A percentile compares a stretch with the other conserved stretches of the same genome.
Evolutionary conservation across 2,888 invertebrate species (phyloP).

Genomic region (Drosophila suboccidentalis): DNA sequence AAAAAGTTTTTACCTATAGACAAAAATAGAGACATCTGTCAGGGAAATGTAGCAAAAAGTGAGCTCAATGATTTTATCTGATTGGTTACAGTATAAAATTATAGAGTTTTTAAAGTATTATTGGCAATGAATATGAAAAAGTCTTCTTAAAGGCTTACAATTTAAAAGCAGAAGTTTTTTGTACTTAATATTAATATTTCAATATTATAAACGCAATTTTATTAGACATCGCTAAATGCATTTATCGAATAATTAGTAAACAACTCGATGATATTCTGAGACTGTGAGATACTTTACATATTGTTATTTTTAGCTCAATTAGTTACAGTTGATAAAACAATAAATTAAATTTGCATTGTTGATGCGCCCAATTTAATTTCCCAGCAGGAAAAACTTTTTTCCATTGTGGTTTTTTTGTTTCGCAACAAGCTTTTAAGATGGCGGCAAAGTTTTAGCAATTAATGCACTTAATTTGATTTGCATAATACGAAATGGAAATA

Average conservation of each 20-base stretch:
- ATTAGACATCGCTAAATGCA: not conserved
- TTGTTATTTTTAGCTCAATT: conserved; percentile 55
- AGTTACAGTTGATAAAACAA: conserved; percentile 58
- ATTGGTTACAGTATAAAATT: not conserved
- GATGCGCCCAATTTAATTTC: conserved; percentile 35
- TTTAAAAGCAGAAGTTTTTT: not conserved
- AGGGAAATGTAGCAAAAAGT: not conserved
- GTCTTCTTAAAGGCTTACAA: not conserved
- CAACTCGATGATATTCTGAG: conserved; percentile 22
- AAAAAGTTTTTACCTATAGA: conserved; percentile 2
- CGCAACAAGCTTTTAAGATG: conserved; percentile 21
- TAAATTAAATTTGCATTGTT: conserved; percentile 63
- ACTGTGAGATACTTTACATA: conserved; percentile 20
- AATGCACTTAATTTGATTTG: conserved; percentile 61
- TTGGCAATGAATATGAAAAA: too few species aligned
- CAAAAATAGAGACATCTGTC: conserved; percentile 4
- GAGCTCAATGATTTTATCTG: not conserved
- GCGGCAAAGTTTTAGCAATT: conserved; percentile 50
- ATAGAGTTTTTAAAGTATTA: not conserved
- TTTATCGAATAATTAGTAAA: conserved; percentile 15
- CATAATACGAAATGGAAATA: conserved; percentile 44
- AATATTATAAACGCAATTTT: too few species aligned
- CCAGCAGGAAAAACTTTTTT: conserved; percentile 17
- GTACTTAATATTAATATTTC: not conserved
- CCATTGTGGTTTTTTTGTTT: conserved; percentile 1